Conservation (phyloP, 2,113 vertebrate species). For the Apteryx mantelli region DNA sequence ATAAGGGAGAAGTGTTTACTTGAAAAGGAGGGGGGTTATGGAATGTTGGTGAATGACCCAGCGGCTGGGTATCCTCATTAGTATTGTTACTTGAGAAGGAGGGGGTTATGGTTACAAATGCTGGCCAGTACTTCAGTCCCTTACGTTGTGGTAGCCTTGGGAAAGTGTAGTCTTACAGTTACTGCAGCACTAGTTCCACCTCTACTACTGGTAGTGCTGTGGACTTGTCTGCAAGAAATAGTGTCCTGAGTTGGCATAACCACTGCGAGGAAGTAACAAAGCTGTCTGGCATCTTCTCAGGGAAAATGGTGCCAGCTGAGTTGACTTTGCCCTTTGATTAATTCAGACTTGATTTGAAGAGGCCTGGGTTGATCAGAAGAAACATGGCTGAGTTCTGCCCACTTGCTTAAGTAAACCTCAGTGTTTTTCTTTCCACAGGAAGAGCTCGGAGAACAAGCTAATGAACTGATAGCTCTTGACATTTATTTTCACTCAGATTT, state of each 20-base stretch:
- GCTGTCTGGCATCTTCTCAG: neutral
- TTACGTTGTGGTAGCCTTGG: neutral
- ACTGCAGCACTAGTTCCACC: neutral
- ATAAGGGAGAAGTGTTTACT: neutral
- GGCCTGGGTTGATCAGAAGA: neutral
- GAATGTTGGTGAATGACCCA: too few relatives aligned
- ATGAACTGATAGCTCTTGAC: neutral
- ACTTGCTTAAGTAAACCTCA: neutral
- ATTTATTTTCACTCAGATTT: constrained; percentile 7
- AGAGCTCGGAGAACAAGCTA: neutral
- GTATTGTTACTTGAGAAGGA: neutral
- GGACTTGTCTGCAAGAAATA: neutral
- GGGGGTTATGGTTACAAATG: neutral
- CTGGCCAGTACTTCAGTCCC: neutral
- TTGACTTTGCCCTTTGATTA: neutral
- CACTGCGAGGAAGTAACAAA: neutral
- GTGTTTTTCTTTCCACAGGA: neutral
- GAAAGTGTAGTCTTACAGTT: neutral
- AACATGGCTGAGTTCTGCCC: neutral
- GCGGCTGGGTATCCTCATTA: too few relatives aligned
- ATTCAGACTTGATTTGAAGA: constrained; percentile 3
- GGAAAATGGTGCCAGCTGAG: neutral
- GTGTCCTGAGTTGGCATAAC: neutral
- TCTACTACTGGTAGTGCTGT: neutral
- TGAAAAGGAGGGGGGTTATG: neutral